Conservation (phyloP, 2,888 invertebrate genomes). For the Trilocha varians region DNA sequence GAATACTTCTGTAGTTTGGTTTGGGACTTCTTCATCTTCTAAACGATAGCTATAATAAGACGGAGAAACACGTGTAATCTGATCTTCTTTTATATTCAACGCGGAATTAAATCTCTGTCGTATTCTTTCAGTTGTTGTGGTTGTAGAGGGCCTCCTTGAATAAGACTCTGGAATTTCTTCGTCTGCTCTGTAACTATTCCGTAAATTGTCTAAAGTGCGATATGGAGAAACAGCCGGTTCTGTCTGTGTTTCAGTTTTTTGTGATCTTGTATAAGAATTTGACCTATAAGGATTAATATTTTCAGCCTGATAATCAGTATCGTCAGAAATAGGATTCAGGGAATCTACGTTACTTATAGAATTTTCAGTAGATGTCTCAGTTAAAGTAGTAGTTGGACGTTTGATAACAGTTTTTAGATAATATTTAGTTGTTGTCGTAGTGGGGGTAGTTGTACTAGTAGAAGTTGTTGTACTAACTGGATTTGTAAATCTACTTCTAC, state of each 20-base stretch:
- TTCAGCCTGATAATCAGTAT: too few species aligned
- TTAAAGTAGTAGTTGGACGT: constrained; percentile 37
- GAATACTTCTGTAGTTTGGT: constrained; percentile 60
- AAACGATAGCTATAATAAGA: constrained; percentile 55
- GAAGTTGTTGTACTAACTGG: too few species aligned
- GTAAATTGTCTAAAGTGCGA: constrained; percentile 61
- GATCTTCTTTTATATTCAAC: constrained; percentile 22
- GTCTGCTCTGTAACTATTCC: constrained; percentile 29
- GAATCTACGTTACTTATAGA: constrained; percentile 29
- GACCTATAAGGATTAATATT: too few species aligned
- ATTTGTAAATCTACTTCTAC: constrained; percentile 17
- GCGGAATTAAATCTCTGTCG: constrained; percentile 17
- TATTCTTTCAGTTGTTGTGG: constrained; percentile 21
- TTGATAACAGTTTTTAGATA: constrained; percentile 47
- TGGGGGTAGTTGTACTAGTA: constrained; percentile 17
- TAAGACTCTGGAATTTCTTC: constrained; percentile 24
- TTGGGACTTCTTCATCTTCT: constrained; percentile 45
- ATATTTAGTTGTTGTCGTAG: constrained; percentile 39
- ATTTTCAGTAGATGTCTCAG: constrained; percentile 33
- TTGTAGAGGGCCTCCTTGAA: constrained; percentile 28
- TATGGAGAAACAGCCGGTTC: constrained; percentile 67
- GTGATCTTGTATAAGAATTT: too few species aligned
- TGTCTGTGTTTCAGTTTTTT: not conserved
- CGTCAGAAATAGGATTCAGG: too few species aligned
- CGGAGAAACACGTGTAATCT: constrained; percentile 31